Evolutionary conservation across 2,113 vertebrate genomes (phyloP), one percentile per base, ranked within the genome.

Genomic region (Conger conger): DNA sequence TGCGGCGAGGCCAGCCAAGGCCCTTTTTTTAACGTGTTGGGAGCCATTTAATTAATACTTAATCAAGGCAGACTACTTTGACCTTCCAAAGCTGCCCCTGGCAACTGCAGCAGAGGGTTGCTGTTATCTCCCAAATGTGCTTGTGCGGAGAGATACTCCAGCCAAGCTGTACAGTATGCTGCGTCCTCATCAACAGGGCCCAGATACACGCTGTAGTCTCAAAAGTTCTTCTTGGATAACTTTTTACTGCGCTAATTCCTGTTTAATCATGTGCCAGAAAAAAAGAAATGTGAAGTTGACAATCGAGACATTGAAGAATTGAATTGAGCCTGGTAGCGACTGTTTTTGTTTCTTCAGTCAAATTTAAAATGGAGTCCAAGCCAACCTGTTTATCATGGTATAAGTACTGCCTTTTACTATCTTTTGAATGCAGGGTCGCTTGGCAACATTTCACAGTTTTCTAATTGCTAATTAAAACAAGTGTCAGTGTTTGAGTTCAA

Each of bases 21-120:
- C 57, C 27, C 20, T 27, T 27, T 60, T 40, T 18, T 89, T 83
- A 86, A 82, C 45, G 30, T n/a, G 68, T 83, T 54, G 79, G 83
- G 37, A 82, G 85, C 50, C 87, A 86, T 87, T 86, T 86, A 87
- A 90, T 90, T 87, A 89, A 84, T 82, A 88, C 73, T 85, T 86
- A 60, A 86, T 87, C 35, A 85, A 88, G 84, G 45, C 45, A 17
- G 87, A 83, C 80, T 37, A 16, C 50, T 57, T 53, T 89, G 89
- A 87, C 89, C 88, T 90, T 90, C 85, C 37, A 60, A 35, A 76
- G 33, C 78, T 50, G 83, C 81, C 45, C 16, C 79, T 82, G 79
- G 60, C 76, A 83, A 76, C 82, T 85, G 78, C n/a, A 50, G 9
- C 57, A 23, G 73, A 85, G 37, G 82, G 76, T 82, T 54, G 78